Evolutionary conservation across 53 echinoderm and acorn worm genomes (phyloP), one percentile per base, ranked within the genome.

Genomic region (Antedon mediterranea): DNA sequence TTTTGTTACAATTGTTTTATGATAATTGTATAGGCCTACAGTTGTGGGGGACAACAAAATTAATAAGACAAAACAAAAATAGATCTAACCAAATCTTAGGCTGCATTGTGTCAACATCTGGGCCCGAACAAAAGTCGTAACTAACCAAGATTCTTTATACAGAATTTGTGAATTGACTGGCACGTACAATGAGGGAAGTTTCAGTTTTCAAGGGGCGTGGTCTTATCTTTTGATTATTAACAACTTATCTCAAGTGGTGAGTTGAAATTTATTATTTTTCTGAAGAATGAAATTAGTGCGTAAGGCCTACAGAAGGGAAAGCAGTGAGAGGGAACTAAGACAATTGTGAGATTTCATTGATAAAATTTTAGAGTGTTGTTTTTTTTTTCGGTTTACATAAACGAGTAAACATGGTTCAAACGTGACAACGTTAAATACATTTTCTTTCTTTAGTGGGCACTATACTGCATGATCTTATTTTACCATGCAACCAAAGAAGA

Each of bases 171-270:
- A 83, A 11, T 20, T 83, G 4, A 83, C 80, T 28, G 82, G 79
- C 15, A 74, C 87, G 14, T 94, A 89, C 33, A 72, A 74, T 13
- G 87, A 87, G 30, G 87, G 87, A 18, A 87, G 81, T 44, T 83
- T 89, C 73, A 74, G 80, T 4, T 32, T 84, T 18, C 79, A 76
- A 18, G 78, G 81, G 4, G 80, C 91, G 0, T 94, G 87, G 82
- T 74, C 91, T 23, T 91, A 89, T 86, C 76, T 94, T 28, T 81
- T 87, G 6, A 31, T 91, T 6, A 34, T 87, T 14, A 82, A 87
- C 28, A 78, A 85, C 26, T n/a, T 89, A 23, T 91, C 94, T n/a
- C 94, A 94, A 83, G 74, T 94, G 32, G 94, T 94, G 79, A 81
- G 91, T 88, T 31, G 31, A 28, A 37, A 11, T 4, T 11, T 37